phyloP scores from a whole-genome alignment of 1,140 invertebrate genomes.

The Pentalonia nigronervosa region DNA sequence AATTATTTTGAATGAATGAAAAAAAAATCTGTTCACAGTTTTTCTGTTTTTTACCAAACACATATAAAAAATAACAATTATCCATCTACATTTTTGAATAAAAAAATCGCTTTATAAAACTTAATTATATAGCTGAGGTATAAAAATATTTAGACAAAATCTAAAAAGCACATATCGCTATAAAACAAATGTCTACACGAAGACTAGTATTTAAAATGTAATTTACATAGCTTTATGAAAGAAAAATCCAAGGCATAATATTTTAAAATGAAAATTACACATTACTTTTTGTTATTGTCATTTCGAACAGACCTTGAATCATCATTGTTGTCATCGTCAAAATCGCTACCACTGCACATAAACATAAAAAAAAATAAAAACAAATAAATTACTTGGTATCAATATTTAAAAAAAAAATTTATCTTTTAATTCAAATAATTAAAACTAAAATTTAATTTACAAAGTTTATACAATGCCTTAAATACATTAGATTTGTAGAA shows the following conservation, averaged over 20 bases:
- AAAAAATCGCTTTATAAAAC: no score
- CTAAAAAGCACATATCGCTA: not conserved
- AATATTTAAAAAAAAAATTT: not conserved
- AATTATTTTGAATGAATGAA: no score
- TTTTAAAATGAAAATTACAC: not conserved
- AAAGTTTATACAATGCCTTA: not conserved
- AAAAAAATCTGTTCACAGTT: no score
- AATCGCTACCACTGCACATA: constrained; percentile 66
- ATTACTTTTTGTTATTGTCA: constrained; percentile 76
- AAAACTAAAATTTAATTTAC: not conserved
- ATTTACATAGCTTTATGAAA: not conserved
- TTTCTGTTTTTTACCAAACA: no score
- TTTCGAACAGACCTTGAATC: constrained; percentile 71
- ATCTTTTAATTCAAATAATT: not conserved
- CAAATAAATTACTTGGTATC: not conserved
- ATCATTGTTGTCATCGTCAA: constrained; percentile 70
- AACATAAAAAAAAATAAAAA: constrained; percentile 62
- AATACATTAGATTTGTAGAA: not conserved
- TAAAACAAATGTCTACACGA: not conserved
- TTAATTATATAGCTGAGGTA: not conserved
- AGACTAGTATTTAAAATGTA: not conserved
- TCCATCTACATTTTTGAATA: no score
- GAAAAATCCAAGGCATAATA: not conserved
- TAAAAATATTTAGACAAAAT: not conserved
- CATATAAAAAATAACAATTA: no score